phyloP scores from a whole-genome alignment of 2,113 vertebrate species.

The Saguinus midas region DNA sequence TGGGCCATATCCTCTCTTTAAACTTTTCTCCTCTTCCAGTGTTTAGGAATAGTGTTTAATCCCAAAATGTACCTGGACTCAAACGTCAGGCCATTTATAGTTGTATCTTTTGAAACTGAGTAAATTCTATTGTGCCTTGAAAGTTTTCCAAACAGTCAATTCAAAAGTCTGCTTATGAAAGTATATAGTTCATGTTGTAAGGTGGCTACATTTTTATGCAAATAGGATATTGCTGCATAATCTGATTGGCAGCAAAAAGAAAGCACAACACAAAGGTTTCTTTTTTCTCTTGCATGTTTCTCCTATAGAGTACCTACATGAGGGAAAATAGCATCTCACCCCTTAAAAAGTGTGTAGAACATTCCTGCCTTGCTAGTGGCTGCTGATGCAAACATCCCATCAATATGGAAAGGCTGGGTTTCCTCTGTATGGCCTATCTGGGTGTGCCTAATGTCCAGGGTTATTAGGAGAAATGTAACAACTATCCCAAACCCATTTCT shows the following conservation, averaged over 20 bases:
- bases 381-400: neutral
- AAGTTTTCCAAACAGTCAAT: neutral
- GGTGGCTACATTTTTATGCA: neutral
- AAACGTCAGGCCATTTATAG: neutral
- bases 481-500: neutral
- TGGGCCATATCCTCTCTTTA: neutral
- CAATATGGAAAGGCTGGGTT: neutral
- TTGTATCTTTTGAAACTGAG: neutral
- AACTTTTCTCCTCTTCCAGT: neutral
- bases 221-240: neutral
- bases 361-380: neutral
- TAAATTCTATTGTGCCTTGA: neutral
- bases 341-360: neutral
- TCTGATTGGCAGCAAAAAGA: neutral
- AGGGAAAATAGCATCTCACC: neutral
- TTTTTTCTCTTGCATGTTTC: neutral
- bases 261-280: neutral
- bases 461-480: constrained; percentile 38
- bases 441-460: neutral
- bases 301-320: neutral
- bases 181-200: neutral
- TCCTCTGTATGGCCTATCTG: neutral
- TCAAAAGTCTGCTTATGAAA: neutral
- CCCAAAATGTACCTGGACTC: neutral
- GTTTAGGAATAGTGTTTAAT: neutral